Base-by-base conservation (phyloP, 2,113 vertebrate genomes). In the Sturnira hondurensis region DNA sequence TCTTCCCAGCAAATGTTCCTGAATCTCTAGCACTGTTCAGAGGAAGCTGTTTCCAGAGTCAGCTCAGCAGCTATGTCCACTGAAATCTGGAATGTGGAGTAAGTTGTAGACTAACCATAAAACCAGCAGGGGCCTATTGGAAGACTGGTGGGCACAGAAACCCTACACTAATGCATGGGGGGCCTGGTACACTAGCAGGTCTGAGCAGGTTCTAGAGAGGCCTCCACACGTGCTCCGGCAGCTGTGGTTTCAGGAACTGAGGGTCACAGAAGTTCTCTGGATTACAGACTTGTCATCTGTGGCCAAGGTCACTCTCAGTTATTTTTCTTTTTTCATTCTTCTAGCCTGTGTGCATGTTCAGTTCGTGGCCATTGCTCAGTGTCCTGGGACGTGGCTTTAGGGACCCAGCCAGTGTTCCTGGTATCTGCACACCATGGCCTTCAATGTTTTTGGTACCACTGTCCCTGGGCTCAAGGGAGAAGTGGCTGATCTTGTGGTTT, bases 111-210 rank as follows among this genome's bases (percentile, higher is more conserved):
- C 38, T 63, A 54, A 50, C 45, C 12, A 0, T 81, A 16, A 43
- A 6, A 43, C 20, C 22, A n/a, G 13, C 14, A 31, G 38, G 50
- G n/a, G 16, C 82, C 74, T 91, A 0, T 15, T 41, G 47, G 15
- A 20, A 50, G 43, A 3, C 15, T 47, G 8, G 43, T 31, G 73
- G 73, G 28, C 38, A 36, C n/a, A 74, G 87, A 73, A 50, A 28
- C n/a, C 22, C 16, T 3, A 26, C 54, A 33, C 4, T 15, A 14
- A 19, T 5, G 43, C 54, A 4, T 0, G 0, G 17, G 24, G 6
- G 5, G 10, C 56, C 28, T 61, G 61, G 63, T 36, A 10, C 56
- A 33, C 9, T 10, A 28, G 52, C 24, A 4, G 16, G 12, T 15
- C 43, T 36, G n/a, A 33, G n/a, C n/a, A 41, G 6, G 3, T 68